phyloP scores from a whole-genome alignment of 1,140 invertebrate species.

The Papilio polyxenes region DNA sequence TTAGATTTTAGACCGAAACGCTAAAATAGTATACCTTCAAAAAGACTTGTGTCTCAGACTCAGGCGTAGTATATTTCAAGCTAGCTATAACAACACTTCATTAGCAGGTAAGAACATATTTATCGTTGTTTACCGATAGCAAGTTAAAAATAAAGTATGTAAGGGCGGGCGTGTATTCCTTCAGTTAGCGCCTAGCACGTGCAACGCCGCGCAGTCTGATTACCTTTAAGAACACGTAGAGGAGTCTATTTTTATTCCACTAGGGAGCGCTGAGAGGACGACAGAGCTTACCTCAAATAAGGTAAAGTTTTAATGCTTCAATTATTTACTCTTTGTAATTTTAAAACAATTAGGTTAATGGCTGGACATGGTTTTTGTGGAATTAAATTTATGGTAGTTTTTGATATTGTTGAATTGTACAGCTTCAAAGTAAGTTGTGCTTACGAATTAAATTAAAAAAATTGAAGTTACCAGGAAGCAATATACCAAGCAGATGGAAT shows the following conservation, averaged over 20 bases:
- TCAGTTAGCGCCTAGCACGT: conserved; percentile 73
- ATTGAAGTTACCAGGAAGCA: no score
- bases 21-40: conserved; percentile 7
- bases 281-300: conserved; percentile 50
- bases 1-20: conserved; percentile 25
- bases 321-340: neutral
- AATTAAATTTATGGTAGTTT: no score
- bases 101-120: conserved; percentile 63
- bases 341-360: neutral
- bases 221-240: conserved; percentile 57
- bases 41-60: conserved; percentile 34
- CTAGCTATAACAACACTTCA: conserved; percentile 49
- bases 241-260: conserved; percentile 61
- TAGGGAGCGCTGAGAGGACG: conserved; percentile 50
- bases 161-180: conserved; percentile 64
- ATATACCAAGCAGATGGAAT: neutral
- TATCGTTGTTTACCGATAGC: conserved; percentile 57
- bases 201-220: conserved; percentile 71
- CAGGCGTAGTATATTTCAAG: neutral
- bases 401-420: no score
- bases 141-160: conserved; percentile 67
- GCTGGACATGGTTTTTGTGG: neutral
- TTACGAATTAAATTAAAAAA: no score
- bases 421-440: no score
- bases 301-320: conserved; percentile 10